These are phyloP conservation scores for Epirrhoe alternata DNA, from an alignment of 2,888 invertebrate species.

Conservation along the genomic window DNA sequence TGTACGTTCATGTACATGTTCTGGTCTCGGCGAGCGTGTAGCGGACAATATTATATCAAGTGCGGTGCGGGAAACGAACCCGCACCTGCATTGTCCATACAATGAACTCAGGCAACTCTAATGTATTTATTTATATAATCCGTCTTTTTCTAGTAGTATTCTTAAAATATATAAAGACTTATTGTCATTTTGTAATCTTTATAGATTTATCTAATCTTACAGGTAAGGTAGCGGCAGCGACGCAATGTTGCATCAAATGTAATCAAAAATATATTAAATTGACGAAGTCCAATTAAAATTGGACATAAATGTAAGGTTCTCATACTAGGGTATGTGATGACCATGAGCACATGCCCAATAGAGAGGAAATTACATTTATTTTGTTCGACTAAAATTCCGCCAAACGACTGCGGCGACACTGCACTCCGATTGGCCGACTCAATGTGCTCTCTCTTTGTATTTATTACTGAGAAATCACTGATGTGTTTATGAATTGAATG, in stretches of 20 bases:
- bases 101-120: slow-evolving; percentile 16
- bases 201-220: slow-evolving; percentile 21
- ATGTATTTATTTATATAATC: slow-evolving; percentile 29
- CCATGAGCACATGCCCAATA: too few species aligned
- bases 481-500: too few species aligned
- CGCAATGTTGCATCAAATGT: slow-evolving; percentile 29
- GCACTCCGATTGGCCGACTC: too few species aligned
- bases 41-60: too few species aligned
- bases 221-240: slow-evolving; percentile 17
- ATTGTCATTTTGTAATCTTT: slow-evolving; percentile 27
- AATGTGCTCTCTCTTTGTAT: too few species aligned
- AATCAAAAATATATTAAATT: slow-evolving; percentile 11
- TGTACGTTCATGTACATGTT: neutral
- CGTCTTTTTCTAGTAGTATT: slow-evolving; percentile 27
- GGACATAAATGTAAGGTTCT: slow-evolving; percentile 7
- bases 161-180: slow-evolving; percentile 18
- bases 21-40: neutral
- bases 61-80: too few species aligned
- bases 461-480: too few species aligned
- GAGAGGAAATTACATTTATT: too few species aligned
- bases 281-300: slow-evolving; percentile 29
- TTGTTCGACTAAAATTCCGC: too few species aligned
- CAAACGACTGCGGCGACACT: too few species aligned
- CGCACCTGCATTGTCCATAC: slow-evolving; percentile 2
- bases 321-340: neutral